Conservation (phyloP, 2,888 invertebrate species). For the Lepidochitona cinerea region DNA sequence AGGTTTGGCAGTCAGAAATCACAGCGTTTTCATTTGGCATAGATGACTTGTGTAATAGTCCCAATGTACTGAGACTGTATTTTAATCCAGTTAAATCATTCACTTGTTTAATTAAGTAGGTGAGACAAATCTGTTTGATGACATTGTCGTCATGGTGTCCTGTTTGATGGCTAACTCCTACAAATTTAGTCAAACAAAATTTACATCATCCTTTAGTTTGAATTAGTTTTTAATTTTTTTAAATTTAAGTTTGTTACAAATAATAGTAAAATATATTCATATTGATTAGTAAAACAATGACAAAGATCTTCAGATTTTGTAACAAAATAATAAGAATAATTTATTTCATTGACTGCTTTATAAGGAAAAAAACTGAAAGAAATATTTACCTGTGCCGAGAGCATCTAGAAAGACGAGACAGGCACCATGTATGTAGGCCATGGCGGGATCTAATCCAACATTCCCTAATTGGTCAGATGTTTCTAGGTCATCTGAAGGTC, state of each 20-base stretch:
- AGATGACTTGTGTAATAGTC: constrained; percentile 30
- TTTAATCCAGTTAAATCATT: constrained; percentile 42
- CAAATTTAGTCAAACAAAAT: too few species aligned
- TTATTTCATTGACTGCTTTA: too few species aligned
- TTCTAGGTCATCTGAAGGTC: constrained; percentile 33
- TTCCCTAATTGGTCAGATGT: constrained; percentile 3
- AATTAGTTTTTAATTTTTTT: too few species aligned
- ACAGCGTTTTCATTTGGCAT: constrained; percentile 17
- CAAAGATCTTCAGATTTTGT: too few species aligned
- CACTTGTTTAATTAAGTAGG: constrained; percentile 53
- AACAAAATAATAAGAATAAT: too few species aligned
- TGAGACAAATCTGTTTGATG: constrained; percentile 40
- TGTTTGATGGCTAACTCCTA: too few species aligned
- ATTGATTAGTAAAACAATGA: too few species aligned
- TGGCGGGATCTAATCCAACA: constrained; percentile 51
- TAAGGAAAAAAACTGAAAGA: too few species aligned
- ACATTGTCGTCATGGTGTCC: too few species aligned
- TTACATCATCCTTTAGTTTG: too few species aligned
- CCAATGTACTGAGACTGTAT: constrained; percentile 34
- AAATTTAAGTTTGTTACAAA: too few species aligned
- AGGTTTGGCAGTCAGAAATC: constrained; percentile 71
- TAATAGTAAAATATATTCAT: too few species aligned
- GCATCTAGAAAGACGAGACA: constrained; percentile 92
- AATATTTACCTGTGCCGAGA: constrained; percentile 81
- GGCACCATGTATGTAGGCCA: constrained; percentile 89